Conservation (phyloP, 2,888 invertebrate species). For the Drosophila pegasa region DNA sequence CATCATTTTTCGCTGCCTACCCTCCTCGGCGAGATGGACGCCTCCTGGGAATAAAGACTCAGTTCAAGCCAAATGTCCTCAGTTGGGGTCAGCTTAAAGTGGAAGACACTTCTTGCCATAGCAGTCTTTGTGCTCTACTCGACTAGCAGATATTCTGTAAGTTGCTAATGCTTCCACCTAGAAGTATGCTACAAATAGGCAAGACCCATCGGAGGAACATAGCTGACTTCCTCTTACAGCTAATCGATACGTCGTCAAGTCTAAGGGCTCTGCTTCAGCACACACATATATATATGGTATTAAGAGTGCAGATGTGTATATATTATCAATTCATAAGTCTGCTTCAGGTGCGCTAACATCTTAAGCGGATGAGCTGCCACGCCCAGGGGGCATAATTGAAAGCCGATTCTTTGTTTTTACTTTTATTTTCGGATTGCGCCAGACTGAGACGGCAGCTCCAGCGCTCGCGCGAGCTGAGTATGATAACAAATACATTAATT, state of each 20-base stretch:
- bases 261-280: not conserved
- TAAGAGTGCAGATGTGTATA: slow-evolving; percentile 10
- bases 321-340: slow-evolving; percentile 30
- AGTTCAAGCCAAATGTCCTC: slow-evolving; percentile 16
- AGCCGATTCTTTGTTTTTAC: slow-evolving; percentile 15
- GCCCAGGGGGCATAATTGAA: slow-evolving; percentile 18
- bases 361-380: slow-evolving; percentile 12
- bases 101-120: slow-evolving; percentile 19
- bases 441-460: slow-evolving; percentile 7
- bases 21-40: slow-evolving; percentile 8
- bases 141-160: not conserved
- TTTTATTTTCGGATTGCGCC: slow-evolving; percentile 10
- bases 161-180: slow-evolving; percentile 6
- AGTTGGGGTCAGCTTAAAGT: slow-evolving; percentile 43
- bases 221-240: not conserved
- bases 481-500: slow-evolving; percentile 63
- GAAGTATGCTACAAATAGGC: slow-evolving; percentile 37
- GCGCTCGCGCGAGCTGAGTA: slow-evolving; percentile 5
- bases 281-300: too few species aligned
- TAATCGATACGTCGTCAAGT: not conserved
- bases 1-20: slow-evolving; percentile 64
- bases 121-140: not conserved
- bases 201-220: not conserved
- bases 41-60: slow-evolving; percentile 22
- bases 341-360: slow-evolving; percentile 8